Percentiles rank a stretch among this genome's conserved stretches.
phyloP scores from a whole-genome alignment of 1,140 invertebrate species.

The Grapholita molesta region DNA sequence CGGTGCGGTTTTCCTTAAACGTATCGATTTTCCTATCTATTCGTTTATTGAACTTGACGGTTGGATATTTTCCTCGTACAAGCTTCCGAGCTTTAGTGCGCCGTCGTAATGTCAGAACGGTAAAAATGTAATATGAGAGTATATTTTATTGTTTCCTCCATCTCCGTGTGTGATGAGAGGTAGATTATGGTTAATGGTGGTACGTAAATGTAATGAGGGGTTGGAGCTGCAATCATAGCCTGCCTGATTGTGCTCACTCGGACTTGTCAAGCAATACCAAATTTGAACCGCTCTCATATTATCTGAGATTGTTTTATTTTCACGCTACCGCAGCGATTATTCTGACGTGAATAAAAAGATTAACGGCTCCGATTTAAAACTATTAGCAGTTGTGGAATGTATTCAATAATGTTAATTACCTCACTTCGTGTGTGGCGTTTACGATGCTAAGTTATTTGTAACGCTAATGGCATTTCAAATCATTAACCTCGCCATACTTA shows the following conservation, averaged over 20 bases:
- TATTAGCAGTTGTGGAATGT: not conserved
- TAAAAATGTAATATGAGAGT: constrained; percentile 34
- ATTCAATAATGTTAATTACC: not conserved
- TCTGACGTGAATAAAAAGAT: not conserved
- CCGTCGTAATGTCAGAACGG: not conserved
- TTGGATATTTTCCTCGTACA: not conserved
- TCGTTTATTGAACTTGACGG: not conserved
- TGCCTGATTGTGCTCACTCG: constrained; percentile 55
- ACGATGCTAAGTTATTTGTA: constrained; percentile 1
- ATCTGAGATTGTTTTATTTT: constrained; percentile 7
- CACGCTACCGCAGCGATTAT: not conserved
- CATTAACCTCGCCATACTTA: constrained; percentile 5
- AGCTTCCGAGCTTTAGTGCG: not conserved
- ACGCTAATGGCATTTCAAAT: not conserved
- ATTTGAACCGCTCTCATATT: constrained; percentile 40
- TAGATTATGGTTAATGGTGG: constrained; percentile 66
- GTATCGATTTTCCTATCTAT: not conserved
- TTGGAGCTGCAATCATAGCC: constrained; percentile 56
- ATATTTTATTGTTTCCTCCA: constrained; percentile 60
- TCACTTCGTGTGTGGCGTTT: constrained; percentile 12
- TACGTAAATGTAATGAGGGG: constrained; percentile 67
- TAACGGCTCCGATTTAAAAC: not conserved
- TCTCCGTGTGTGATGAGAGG: constrained; percentile 66
- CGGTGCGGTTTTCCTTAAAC: constrained; percentile 23
- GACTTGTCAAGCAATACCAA: constrained; percentile 41